These are phyloP conservation scores for Microcaecilia unicolor DNA, from an alignment of 2,797 vertebrate species.

Conservation along the genomic window DNA sequence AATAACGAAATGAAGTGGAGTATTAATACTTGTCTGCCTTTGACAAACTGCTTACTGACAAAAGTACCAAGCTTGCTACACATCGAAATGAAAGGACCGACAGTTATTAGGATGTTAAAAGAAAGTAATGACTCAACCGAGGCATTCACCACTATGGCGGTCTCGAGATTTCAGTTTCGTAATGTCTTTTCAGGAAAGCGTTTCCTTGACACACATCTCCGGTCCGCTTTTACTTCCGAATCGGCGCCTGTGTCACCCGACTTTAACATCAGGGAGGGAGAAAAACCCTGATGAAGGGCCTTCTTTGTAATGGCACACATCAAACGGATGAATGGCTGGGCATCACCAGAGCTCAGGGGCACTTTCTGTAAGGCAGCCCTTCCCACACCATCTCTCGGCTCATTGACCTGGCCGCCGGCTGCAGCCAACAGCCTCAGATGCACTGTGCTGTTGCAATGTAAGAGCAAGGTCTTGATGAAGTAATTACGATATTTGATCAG, in stretches of 20 bases:
- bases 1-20: no score
- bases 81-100: no score
- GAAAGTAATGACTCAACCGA: constrained; percentile 66
- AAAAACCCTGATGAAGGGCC: no score
- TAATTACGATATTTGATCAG: constrained; percentile 50
- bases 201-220: constrained; percentile 44
- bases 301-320: neutral
- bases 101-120: constrained; percentile 55
- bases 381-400: accelerated
- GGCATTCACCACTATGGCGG: constrained; percentile 28
- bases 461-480: constrained; percentile 50
- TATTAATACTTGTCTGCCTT: no score
- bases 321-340: neutral
- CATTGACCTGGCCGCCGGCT: constrained; percentile 16
- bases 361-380: accelerated
- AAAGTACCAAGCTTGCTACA: no score
- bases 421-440: constrained; percentile 6
- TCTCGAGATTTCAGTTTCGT: constrained; percentile 65
- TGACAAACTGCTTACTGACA: no score
- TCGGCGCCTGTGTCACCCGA: constrained; percentile 2
- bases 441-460: constrained; percentile 11
- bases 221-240: constrained; percentile 40
- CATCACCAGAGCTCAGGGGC: accelerated
- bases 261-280: no score
- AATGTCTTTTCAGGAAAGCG: constrained; percentile 67